Percentiles rank a stretch among this genome's conserved stretches.
Evolutionary conservation across 2,888 invertebrate species (phyloP).

Genomic region (Macropis europaea): DNA sequence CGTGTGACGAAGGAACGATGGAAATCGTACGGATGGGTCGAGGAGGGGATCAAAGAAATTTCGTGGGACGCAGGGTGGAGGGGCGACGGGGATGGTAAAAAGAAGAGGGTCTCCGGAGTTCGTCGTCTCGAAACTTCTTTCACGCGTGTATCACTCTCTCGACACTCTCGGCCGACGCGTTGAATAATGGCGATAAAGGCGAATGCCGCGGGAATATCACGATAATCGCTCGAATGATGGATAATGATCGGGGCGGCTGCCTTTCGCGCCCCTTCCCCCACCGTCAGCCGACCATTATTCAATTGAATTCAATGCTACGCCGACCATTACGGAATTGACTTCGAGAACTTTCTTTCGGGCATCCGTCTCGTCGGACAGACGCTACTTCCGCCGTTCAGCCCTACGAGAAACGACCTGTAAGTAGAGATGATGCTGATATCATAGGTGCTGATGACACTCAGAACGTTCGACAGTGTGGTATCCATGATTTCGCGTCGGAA

Average conservation of each 20-base stretch:
- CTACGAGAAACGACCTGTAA: constrained; percentile 47
- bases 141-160: constrained; percentile 56
- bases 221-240: constrained; percentile 74
- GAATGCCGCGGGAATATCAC: constrained; percentile 73
- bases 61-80: background rate
- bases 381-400: constrained; percentile 60
- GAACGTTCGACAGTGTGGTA: too few relatives aligned
- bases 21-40: too few relatives aligned
- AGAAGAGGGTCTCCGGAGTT: constrained; percentile 35
- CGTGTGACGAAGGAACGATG: too few relatives aligned
- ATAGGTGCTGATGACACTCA: too few relatives aligned
- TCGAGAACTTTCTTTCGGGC: constrained; percentile 80
- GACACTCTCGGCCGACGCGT: constrained; percentile 57
- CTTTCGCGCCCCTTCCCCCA: constrained; percentile 66
- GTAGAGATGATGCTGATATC: too few relatives aligned
- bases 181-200: constrained; percentile 70
- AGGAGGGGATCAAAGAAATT: too few relatives aligned
- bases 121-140: constrained; percentile 58
- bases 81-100: background rate
- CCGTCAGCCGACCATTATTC: constrained; percentile 73
- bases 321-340: constrained; percentile 79
- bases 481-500: too few relatives aligned
- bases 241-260: constrained; percentile 77
- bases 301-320: constrained; percentile 80
- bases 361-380: constrained; percentile 72